Evolutionary conservation across 2,797 vertebrate species (phyloP).

Genomic region (Lacerta bilineata): DNA sequence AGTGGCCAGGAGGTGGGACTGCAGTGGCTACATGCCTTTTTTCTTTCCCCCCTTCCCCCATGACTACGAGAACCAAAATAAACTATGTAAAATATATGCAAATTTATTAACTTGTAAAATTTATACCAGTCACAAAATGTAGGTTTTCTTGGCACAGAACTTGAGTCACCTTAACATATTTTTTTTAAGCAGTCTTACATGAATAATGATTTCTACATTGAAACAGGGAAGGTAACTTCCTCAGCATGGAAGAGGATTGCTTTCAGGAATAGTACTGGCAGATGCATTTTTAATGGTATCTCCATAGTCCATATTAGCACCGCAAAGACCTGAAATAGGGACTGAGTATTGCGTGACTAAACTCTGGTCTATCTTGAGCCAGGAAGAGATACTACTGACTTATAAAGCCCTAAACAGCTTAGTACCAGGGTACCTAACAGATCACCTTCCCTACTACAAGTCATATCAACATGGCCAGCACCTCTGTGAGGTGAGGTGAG

Average conservation of each 20-base stretch:
- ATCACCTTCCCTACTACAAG: too few relatives aligned
- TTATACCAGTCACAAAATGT: background rate
- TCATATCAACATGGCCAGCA: too few relatives aligned
- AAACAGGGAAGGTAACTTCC: background rate
- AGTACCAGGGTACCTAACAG: too few relatives aligned
- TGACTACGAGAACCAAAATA: background rate
- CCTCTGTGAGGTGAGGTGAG: too few relatives aligned
- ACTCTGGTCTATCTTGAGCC: background rate
- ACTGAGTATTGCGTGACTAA: slow-evolving; percentile 39
- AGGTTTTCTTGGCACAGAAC: background rate
- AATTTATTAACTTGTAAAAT: background rate
- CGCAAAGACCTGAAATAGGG: slow-evolving; percentile 48
- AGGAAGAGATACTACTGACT: slow-evolving; percentile 23
- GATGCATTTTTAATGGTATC: background rate
- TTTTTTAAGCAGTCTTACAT: background rate
- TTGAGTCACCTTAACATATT: background rate
- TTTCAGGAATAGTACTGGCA: too few relatives aligned
- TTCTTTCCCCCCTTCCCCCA: too few relatives aligned
- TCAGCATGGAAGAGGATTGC: background rate
- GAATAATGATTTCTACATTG: background rate
- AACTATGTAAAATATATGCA: background rate
- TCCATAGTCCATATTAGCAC: background rate
- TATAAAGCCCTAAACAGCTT: too few relatives aligned
- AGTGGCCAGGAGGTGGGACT: background rate
- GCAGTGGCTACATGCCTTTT: background rate